These are phyloP conservation scores for Sebastes minor DNA, from an alignment of 2,797 vertebrate species.

Conservation along the genomic window DNA sequence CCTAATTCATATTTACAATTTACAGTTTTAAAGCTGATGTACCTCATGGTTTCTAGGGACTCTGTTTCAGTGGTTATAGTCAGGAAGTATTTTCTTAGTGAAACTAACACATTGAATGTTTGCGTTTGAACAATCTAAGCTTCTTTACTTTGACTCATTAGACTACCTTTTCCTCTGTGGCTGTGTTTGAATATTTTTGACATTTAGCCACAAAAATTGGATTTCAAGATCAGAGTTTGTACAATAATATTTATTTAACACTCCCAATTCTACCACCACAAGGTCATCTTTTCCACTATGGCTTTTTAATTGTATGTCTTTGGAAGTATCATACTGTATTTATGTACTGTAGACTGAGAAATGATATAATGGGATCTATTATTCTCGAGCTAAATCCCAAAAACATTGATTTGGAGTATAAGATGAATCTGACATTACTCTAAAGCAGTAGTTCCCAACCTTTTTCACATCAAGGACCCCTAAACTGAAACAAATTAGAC, in stretches of 20 bases:
- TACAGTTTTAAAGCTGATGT: neutral
- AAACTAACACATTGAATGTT: slow-evolving; percentile 28
- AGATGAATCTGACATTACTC: no score
- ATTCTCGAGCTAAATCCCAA: neutral
- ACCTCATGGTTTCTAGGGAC: slow-evolving; percentile 17
- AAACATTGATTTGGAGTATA: neutral
- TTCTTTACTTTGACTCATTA: neutral
- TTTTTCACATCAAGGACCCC: no score
- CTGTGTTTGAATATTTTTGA: neutral
- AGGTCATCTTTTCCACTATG: neutral
- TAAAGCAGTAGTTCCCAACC: no score
- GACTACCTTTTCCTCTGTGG: neutral
- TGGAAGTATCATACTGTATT: neutral
- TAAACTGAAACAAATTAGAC: no score
- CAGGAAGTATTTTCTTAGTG: slow-evolving; percentile 2
- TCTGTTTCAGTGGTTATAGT: neutral
- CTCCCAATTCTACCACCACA: neutral
- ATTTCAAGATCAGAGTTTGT: neutral
- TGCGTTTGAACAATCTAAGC: neutral
- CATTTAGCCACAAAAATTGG: neutral
- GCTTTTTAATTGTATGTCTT: neutral
- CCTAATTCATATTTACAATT: neutral
- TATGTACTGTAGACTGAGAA: neutral
- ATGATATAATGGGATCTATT: neutral
- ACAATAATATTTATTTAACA: neutral